Evolutionary conservation across 2,888 invertebrate species (phyloP).

Genomic region (Halictus quadricinctus): DNA sequence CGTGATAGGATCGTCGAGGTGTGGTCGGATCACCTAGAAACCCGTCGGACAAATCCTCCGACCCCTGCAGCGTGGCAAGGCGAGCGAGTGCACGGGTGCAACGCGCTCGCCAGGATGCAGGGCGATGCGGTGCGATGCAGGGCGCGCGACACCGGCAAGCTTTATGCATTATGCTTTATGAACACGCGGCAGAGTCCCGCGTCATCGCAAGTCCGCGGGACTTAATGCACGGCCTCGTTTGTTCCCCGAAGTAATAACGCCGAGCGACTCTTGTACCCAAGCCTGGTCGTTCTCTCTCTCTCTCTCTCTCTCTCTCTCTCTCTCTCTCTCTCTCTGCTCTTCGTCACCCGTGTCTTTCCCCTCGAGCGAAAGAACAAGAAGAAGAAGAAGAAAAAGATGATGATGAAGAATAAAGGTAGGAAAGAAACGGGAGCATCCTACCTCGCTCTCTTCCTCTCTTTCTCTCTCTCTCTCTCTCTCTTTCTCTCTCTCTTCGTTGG

Average conservation of each 20-base stretch:
- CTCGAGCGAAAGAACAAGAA: not conserved
- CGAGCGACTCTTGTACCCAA: constrained; percentile 43
- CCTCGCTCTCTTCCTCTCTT: not conserved
- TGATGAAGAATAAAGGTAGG: constrained; percentile 7
- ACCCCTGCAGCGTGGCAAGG: not conserved
- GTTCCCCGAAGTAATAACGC: constrained; percentile 67
- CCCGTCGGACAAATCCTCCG: constrained; percentile 21
- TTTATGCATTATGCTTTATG: constrained; percentile 69
- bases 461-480: not conserved
- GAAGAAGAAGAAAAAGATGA: not conserved
- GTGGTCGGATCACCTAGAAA: constrained; percentile 22
- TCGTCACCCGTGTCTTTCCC: constrained; percentile 4
- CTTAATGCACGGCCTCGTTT: constrained; percentile 71
- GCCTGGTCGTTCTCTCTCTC: not conserved
- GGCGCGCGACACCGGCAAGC: constrained; percentile 57
- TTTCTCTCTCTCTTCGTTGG: not conserved
- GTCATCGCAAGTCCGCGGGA: constrained; percentile 61
- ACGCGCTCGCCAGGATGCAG: not conserved
- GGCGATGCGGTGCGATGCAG: constrained; percentile 11
- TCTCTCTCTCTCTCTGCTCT: not conserved
- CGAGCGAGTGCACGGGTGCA: not conserved
- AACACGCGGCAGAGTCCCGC: constrained; percentile 56
- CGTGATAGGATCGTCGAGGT: not conserved
- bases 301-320: not conserved
- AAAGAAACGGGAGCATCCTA: not conserved